These are phyloP conservation scores for Lymantria dispar DNA, from an alignment of 2,888 invertebrate genomes.

Conservation along the genomic window DNA sequence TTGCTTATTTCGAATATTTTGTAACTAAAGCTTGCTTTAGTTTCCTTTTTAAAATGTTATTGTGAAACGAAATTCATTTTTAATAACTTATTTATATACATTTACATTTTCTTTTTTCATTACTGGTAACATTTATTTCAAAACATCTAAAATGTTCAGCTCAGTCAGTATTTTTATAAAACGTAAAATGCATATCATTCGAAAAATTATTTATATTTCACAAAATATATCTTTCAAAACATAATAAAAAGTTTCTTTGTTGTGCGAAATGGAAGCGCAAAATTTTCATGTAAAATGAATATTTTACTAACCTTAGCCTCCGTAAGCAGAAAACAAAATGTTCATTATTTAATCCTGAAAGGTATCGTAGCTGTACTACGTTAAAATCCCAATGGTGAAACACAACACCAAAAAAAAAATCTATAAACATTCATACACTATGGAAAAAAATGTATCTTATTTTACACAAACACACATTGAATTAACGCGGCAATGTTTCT, in stretches of 20 bases:
- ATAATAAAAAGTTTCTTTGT: conserved; percentile 3
- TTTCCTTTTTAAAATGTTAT: no score
- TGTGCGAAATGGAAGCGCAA: conserved; percentile 3
- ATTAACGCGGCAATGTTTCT: conserved; percentile 24
- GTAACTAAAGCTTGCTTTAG: no score
- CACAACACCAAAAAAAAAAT: conserved; percentile 29
- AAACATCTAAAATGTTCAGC: no score
- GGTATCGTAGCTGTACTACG: conserved; percentile 16
- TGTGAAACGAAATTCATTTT: no score
- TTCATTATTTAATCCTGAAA: conserved; percentile 38
- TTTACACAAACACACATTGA: conserved; percentile 21
- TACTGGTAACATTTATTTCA: no score
- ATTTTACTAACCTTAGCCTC: conserved; percentile 30
- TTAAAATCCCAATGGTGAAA: conserved; percentile 35
- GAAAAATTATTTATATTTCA: background rate
- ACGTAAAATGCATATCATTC: background rate
- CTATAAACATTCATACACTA: conserved; percentile 23
- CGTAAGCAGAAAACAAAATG: conserved; percentile 37
- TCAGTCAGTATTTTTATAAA: no score
- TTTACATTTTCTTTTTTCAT: no score
- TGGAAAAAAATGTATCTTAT: conserved; percentile 2
- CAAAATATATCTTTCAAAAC: conserved; percentile 5
- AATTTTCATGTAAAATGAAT: conserved; percentile 11
- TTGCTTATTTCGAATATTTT: no score
- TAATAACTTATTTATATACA: no score